Evolutionary conservation across 2,797 vertebrate genomes (phyloP), one percentile per base, ranked within the genome.

Genomic region (Schizopygopsis pylzovi): DNA sequence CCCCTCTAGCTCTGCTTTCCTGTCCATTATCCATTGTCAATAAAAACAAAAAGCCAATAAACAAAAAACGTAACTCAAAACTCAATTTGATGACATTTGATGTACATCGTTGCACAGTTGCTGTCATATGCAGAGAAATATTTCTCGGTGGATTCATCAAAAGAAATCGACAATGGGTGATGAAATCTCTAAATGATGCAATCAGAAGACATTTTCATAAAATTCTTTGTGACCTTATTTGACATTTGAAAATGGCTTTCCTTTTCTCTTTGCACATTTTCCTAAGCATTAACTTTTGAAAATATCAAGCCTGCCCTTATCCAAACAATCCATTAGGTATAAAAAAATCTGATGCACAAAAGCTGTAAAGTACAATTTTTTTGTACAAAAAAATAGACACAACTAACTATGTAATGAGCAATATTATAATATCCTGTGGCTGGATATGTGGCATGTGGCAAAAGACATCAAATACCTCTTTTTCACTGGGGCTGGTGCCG

Each of bases 161-260:
- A 3, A 52, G 13, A 76, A 83, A 39, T 7, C 41, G 56, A 65
- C 41, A 37, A 43, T 63, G 59, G 56, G 39, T 61, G 25, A 73
- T 37, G 65, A 83, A 73, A 54, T 86, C 41, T 71, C 15, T 28
- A 25, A 56, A 41, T 43, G 68, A 72, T 71, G 47, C 78, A 86
- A 81, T 80, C 65, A 81, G 79, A 6, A 79, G 85, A 79, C 28
- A 80, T 75, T 84, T 61, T 61, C 22, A 61, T 78, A 25, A 59
- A 78, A 78, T 59, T 9, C 33, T 63, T 5, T 78, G 54, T 41
- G 52, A 54, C 47, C 33, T 59, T 54, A 54, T 37, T 54, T 77
- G 33, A 54, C 68, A 47, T 83, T 81, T 86, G 1, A 22, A 72
- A 33, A 49, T 61, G 22, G 28, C 18, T 33, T 59, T 43, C 49